phyloP scores from a whole-genome alignment of 2,113 vertebrate genomes.

The Xiphophorus couchianus region DNA sequence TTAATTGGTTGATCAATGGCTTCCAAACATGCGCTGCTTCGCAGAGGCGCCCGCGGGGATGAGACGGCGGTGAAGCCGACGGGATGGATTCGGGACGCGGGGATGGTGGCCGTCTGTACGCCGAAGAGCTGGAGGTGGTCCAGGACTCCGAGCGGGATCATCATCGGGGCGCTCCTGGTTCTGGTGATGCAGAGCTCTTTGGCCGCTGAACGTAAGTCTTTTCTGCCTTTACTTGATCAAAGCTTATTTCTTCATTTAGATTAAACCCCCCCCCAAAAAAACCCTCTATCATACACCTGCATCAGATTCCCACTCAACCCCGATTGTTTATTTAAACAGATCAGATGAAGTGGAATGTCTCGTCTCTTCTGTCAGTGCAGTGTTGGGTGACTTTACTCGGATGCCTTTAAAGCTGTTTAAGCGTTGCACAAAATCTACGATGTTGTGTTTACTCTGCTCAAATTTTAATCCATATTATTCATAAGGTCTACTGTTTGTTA shows the following conservation, averaged over 20 bases:
- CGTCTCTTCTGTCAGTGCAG: not conserved
- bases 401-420: not conserved
- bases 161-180: slow-evolving; percentile 69
- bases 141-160: slow-evolving; percentile 48
- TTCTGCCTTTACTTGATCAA: slow-evolving; percentile 45
- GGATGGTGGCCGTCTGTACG: slow-evolving; percentile 28
- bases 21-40: slow-evolving; percentile 74
- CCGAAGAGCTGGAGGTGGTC: slow-evolving; percentile 54
- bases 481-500: not conserved
- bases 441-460: not conserved
- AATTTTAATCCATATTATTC: not conserved
- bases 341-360: no score
- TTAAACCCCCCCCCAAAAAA: no score
- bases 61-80: slow-evolving; percentile 11
- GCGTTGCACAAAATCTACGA: not conserved
- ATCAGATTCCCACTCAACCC: no score
- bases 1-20: slow-evolving; percentile 78
- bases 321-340: not conserved
- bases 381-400: not conserved
- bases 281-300: not conserved
- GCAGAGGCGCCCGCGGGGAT: slow-evolving; percentile 38
- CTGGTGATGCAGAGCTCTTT: slow-evolving; percentile 74
- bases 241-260: slow-evolving; percentile 3
- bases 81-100: slow-evolving; percentile 52
- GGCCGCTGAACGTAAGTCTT: slow-evolving; percentile 74